These are phyloP conservation scores for Drosophila gaucha DNA, from an alignment of 2,888 invertebrate species.

Conservation along the genomic window DNA sequence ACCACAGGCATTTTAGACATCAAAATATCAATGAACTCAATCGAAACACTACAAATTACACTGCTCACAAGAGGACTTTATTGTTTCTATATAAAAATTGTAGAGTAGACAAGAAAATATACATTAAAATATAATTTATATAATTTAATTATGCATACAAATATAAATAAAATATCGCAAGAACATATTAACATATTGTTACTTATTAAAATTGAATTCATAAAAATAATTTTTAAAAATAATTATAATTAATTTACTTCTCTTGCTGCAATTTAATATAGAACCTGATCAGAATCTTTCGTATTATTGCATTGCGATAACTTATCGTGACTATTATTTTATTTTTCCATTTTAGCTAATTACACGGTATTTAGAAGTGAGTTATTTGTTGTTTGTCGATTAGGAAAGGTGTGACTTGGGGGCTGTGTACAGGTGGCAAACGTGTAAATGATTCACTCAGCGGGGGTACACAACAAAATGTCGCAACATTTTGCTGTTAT, in stretches of 20 bases:
- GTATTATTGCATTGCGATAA: not conserved
- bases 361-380: not conserved
- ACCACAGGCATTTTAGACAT: no score
- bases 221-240: not conserved
- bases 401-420: not conserved
- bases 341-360: not conserved
- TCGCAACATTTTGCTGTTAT: conserved; percentile 43
- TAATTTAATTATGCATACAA: no score
- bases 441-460: conserved; percentile 47
- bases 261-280: not conserved
- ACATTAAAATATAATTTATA: no score
- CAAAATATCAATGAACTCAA: no score
- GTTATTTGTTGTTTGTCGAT: not conserved
- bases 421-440: conserved; percentile 24
- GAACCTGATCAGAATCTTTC: not conserved
- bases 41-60: no score
- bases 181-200: no score
- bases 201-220: not conserved
- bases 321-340: not conserved
- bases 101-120: no score
- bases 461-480: conserved; percentile 21
- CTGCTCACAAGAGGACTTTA: no score
- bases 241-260: not conserved
- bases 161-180: no score
- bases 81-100: no score